Percentiles rank a stretch among this genome's conserved stretches.
Evolutionary conservation across 2,888 invertebrate species (phyloP).

Genomic region (Acholoe squamosa): DNA sequence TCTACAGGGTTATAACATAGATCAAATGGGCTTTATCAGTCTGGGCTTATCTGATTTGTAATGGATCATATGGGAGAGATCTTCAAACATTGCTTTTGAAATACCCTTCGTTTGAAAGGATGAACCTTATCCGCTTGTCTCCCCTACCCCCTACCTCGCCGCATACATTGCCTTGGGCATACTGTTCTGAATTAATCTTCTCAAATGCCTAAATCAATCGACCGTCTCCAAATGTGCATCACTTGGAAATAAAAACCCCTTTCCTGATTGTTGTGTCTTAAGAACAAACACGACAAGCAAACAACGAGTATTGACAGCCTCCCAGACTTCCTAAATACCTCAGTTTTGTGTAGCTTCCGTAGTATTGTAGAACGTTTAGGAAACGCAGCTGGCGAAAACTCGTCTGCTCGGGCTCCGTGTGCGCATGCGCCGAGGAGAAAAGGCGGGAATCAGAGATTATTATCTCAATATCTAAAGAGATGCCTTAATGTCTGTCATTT

Average conservation of each 20-base stretch:
- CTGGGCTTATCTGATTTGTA: too few species aligned
- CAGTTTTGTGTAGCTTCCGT: neutral
- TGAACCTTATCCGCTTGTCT: neutral
- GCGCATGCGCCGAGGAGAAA: neutral
- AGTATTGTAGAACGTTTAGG: neutral
- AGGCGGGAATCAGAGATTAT: conserved; percentile 12
- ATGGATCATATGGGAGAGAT: too few species aligned
- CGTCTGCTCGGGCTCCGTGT: neutral
- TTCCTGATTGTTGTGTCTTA: neutral
- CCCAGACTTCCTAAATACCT: neutral
- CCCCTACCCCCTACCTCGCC: neutral
- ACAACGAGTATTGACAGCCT: neutral
- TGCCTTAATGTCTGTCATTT: neutral
- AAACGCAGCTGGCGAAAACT: neutral
- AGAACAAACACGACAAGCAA: conserved; percentile 27
- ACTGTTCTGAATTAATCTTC: neutral
- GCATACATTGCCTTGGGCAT: neutral
- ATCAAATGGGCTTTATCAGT: too few species aligned
- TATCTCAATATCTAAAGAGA: conserved; percentile 6
- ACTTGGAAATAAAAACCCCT: neutral
- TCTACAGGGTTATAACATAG: too few species aligned
- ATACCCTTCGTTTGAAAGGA: neutral
- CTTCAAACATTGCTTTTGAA: too few species aligned
- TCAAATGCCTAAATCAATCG: neutral
- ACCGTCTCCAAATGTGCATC: conserved; percentile 5